phyloP scores from a whole-genome alignment of 2,113 vertebrate genomes.

The Cettia cetti region DNA sequence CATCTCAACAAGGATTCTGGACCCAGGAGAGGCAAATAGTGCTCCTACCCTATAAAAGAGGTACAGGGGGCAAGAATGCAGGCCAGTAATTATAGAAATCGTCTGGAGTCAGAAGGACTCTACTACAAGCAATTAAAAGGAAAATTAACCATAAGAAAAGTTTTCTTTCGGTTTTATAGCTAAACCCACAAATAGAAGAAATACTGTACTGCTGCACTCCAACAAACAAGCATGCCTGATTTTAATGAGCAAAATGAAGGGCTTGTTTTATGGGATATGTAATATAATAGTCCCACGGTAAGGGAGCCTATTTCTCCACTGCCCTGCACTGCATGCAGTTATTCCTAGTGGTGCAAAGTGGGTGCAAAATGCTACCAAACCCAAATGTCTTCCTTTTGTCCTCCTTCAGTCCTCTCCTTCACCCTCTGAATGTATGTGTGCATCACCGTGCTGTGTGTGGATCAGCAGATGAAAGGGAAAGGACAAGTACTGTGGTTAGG shows the following conservation, averaged over 20 bases:
- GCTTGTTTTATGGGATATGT: slow-evolving; percentile 28
- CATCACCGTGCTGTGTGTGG: accelerated
- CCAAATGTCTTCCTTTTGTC: neutral
- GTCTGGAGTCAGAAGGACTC: slow-evolving; percentile 42
- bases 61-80: slow-evolving; percentile 13
- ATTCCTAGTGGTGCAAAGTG: neutral
- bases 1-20: neutral
- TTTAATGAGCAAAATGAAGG: slow-evolving; percentile 52
- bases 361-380: neutral
- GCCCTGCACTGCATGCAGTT: neutral
- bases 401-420: neutral
- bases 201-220: slow-evolving; percentile 10
- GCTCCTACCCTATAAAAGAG: neutral
- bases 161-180: slow-evolving; percentile 34
- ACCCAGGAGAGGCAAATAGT: neutral
- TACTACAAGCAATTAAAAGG: slow-evolving; percentile 16
- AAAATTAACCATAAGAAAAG: slow-evolving; percentile 33
- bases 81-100: neutral
- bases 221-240: slow-evolving; percentile 47
- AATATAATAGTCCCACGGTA: slow-evolving; percentile 32
- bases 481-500: neutral
- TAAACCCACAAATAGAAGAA: slow-evolving; percentile 53
- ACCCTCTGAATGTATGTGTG: neutral
- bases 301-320: slow-evolving; percentile 3
- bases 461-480: neutral